Conservation (phyloP, 2,888 invertebrate genomes). For the Trichacis sp. region DNA sequence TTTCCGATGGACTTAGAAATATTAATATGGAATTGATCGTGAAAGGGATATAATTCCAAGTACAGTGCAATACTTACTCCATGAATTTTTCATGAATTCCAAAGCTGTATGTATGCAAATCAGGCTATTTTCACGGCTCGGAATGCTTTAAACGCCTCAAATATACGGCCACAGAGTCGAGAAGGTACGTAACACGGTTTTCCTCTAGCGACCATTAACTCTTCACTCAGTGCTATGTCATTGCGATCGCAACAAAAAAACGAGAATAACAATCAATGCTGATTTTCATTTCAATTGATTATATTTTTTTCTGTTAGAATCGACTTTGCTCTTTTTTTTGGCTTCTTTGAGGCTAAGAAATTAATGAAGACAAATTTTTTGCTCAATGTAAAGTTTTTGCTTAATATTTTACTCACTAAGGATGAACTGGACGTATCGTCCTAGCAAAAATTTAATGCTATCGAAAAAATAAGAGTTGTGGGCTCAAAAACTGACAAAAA, state of each 20-base stretch:
- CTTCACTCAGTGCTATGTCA: slow-evolving; percentile 52
- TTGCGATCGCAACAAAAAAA: slow-evolving; percentile 22
- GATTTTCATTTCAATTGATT: slow-evolving; percentile 1
- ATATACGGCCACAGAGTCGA: slow-evolving; percentile 59
- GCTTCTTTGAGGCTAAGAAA: too few relatives aligned
- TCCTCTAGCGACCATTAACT: slow-evolving; percentile 59
- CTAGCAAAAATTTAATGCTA: slow-evolving; percentile 29
- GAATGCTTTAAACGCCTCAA: slow-evolving; percentile 63
- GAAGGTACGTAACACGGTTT: slow-evolving; percentile 59
- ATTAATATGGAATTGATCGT: slow-evolving; percentile 61
- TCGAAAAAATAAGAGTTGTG: slow-evolving; percentile 22
- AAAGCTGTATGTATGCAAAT: slow-evolving; percentile 65
- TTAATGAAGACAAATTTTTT: too few relatives aligned
- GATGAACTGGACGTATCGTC: slow-evolving; percentile 1
- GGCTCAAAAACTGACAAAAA: too few relatives aligned
- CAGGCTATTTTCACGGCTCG: slow-evolving; percentile 61
- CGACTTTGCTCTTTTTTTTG: too few relatives aligned
- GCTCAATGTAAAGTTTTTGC: too few relatives aligned
- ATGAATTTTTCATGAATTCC: slow-evolving; percentile 66
- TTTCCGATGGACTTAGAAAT: slow-evolving; percentile 36
- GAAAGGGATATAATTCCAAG: slow-evolving; percentile 51
- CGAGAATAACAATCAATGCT: slow-evolving; percentile 18
- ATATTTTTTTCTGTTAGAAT: too few relatives aligned
- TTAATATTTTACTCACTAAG: too few relatives aligned
- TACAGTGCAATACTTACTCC: slow-evolving; percentile 58